Percentiles rank a stretch among this genome's conserved stretches.
These are phyloP conservation scores for Scalopus aquaticus DNA, from an alignment of 2,113 vertebrate species.

Conservation along the genomic window DNA sequence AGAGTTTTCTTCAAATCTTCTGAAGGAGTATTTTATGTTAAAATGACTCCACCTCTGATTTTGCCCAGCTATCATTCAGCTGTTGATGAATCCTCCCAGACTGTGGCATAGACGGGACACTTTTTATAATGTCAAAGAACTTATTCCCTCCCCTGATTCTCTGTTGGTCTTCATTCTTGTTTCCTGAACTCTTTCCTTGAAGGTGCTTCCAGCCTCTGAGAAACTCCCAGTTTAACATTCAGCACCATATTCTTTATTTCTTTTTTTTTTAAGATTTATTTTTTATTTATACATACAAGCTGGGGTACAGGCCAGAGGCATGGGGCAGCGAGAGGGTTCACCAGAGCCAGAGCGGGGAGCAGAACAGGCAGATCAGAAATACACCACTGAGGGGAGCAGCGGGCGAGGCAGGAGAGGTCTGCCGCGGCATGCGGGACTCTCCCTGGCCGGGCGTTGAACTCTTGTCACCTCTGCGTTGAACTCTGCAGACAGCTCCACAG, in stretches of 20 bases:
- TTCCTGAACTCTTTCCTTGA: background rate
- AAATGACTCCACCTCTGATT: background rate
- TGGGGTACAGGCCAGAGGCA: no score
- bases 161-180: background rate
- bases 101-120: background rate
- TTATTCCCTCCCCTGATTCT: background rate
- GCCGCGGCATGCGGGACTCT: no score
- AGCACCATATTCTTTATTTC: background rate
- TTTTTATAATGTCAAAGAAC: background rate
- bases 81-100: background rate
- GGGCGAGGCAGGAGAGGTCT: no score
- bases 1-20: conserved; percentile 11
- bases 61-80: background rate
- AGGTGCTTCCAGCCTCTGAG: background rate
- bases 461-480: no score
- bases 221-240: conserved; percentile 7
- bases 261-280: no score
- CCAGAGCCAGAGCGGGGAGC: no score
- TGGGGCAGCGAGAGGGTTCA: no score
- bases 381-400: no score
- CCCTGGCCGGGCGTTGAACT: no score
- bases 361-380: no score
- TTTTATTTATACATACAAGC: no score
- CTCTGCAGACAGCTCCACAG: no score
- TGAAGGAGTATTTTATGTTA: background rate